A percentile compares a stretch with the other conserved stretches of the same genome.
Evolutionary conservation across 2,888 invertebrate species (phyloP).

Genomic region (Alloplasta piceator): DNA sequence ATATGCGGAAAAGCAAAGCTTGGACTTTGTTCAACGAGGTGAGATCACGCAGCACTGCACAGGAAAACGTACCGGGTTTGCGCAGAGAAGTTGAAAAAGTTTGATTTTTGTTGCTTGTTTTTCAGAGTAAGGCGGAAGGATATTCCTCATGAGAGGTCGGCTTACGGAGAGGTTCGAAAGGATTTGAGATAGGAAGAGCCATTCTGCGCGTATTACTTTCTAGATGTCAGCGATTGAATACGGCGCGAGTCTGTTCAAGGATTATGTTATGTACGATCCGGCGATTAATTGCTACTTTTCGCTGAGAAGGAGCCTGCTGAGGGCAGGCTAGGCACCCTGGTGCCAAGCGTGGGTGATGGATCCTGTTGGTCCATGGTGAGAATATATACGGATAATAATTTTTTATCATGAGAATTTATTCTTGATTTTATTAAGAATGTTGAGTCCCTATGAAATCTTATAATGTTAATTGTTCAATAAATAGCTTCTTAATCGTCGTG

Average conservation of each 20-base stretch:
- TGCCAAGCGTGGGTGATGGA: slow-evolving; percentile 87
- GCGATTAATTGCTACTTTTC: slow-evolving; percentile 63
- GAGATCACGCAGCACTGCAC: too few species aligned
- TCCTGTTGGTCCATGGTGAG: slow-evolving; percentile 93
- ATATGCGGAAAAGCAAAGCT: too few species aligned
- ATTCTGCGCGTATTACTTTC: slow-evolving; percentile 24
- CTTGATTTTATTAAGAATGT: too few species aligned
- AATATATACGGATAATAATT: not conserved
- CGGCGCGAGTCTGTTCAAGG: slow-evolving; percentile 38
- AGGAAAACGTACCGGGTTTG: too few species aligned
- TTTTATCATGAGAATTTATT: too few species aligned
- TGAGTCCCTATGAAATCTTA: too few species aligned
- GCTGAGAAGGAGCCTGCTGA: slow-evolving; percentile 69
- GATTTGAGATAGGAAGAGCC: not conserved
- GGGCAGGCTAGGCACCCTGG: slow-evolving; percentile 74
- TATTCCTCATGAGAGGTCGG: slow-evolving; percentile 32
- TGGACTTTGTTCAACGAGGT: too few species aligned
- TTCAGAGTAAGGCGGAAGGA: slow-evolving; percentile 68
- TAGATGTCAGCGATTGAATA: slow-evolving; percentile 21
- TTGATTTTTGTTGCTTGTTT: slow-evolving; percentile 48
- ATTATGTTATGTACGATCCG: slow-evolving; percentile 74
- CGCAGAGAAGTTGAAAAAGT: not conserved
- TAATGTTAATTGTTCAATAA: too few species aligned
- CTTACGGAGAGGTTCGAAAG: not conserved
- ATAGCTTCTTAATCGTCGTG: too few species aligned